Base-by-base conservation (phyloP, 2,888 invertebrate genomes). In the Dicranocentrus wangi region DNA sequence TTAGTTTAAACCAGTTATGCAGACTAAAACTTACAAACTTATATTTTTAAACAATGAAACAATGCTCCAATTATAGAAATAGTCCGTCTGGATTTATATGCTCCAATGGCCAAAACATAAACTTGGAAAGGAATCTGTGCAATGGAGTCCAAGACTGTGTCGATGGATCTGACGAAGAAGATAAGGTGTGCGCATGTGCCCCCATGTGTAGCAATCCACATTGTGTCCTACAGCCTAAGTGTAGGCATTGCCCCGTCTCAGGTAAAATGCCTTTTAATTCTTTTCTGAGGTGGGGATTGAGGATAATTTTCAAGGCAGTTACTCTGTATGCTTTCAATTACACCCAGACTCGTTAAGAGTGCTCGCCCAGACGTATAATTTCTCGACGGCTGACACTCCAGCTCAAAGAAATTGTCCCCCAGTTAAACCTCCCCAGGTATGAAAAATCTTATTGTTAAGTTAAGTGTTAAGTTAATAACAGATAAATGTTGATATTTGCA, bases 161-260 rank as follows among this genome's bases (percentile, higher is more conserved):
- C 0, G 84, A 84, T 63, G 82, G 77, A 3, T 75, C 81, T 1
- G 84, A 84, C 51, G 84, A 84, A 63, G 66, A 70, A 47, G 32
- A 13, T 3, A 70, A 78, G 28, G 19, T 78, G 2, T 78, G 78
- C 13, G 25, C 42, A 1, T 78, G 78, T 63, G 28, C 39, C 3
- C 78, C 69, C 17, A 17, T 23, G 25, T 78, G 78, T 25, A n/a
- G 23, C 7, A 63, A 47, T 21, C 23, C 69, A 1, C 17, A 53
- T 15, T 78, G 78, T 27, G 63, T 70, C 8, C 27, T 78, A 1
- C 61, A 63, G 19, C 63, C 69, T 23, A 63, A 70, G 70, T 78
- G 78, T 61, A 78, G 65, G 7, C 70, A 70, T 21, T 78, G 78
- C 21, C 32, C 13, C 0, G 23, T 42, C 15, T 63, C 78, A 7